phyloP scores from a whole-genome alignment of 2,888 invertebrate species.

The Cerceris ruficornis region DNA sequence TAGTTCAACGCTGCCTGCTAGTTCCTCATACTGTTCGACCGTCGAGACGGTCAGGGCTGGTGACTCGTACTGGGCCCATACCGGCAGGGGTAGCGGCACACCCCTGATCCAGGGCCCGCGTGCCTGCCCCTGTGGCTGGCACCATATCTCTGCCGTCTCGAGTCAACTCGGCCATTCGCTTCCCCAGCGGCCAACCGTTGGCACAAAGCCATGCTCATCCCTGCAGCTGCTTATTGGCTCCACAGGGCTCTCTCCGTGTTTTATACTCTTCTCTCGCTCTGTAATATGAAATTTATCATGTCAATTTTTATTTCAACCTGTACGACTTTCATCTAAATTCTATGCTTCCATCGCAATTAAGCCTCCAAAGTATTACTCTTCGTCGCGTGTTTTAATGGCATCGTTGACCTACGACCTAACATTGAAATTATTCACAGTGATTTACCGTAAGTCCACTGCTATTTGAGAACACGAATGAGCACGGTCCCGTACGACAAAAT shows the following conservation, averaged over 20 bases:
- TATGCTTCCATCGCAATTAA: no score
- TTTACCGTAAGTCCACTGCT: slow-evolving; percentile 67
- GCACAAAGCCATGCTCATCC: slow-evolving; percentile 86
- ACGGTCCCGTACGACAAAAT: slow-evolving; percentile 63
- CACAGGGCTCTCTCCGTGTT: slow-evolving; percentile 82
- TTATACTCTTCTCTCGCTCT: slow-evolving; percentile 82
- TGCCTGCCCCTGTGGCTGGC: slow-evolving; percentile 81
- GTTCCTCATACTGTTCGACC: slow-evolving; percentile 88
- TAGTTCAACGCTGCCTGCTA: slow-evolving; percentile 90
- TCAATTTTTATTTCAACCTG: neutral
- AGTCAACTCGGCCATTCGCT: slow-evolving; percentile 99
- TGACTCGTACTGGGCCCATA: slow-evolving; percentile 85
- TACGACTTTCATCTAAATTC: neutral
- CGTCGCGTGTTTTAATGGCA: no score
- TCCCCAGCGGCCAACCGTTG: slow-evolving; percentile 95
- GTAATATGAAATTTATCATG: slow-evolving; percentile 27
- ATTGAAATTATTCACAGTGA: slow-evolving; percentile 5
- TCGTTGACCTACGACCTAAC: no score
- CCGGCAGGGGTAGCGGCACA: slow-evolving; percentile 89
- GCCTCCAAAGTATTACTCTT: no score
- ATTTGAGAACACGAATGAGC: slow-evolving; percentile 66
- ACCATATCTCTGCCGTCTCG: slow-evolving; percentile 86
- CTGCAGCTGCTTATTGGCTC: slow-evolving; percentile 83
- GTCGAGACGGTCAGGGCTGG: slow-evolving; percentile 83
- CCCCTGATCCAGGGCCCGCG: slow-evolving; percentile 85